Conservation (phyloP, 2,113 vertebrate species). For the Calidris pugnax region DNA sequence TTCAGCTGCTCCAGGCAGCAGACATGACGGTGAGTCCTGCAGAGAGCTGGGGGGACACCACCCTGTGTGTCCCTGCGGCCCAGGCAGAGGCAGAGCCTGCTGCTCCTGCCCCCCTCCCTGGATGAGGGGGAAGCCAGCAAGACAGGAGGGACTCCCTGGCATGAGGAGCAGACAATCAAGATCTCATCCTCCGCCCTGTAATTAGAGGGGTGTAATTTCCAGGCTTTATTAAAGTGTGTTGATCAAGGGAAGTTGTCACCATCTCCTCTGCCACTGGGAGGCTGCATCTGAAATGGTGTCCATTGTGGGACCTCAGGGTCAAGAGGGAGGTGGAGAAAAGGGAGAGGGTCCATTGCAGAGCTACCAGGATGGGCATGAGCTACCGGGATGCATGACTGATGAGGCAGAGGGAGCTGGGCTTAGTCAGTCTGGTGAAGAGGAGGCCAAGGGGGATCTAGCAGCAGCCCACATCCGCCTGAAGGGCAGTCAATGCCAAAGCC, state of each 20-base stretch:
- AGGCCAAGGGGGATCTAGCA: not conserved
- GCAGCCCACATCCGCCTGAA: not conserved
- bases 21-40: constrained; percentile 81
- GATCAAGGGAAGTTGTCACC: not conserved
- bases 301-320: not conserved
- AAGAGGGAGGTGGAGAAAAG: not conserved
- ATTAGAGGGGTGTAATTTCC: not conserved
- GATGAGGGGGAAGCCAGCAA: not conserved
- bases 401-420: not conserved
- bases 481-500: not conserved
- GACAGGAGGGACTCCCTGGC: too few relatives aligned
- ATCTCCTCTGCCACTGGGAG: not conserved
- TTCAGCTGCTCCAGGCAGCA: constrained; percentile 80
- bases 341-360: not conserved
- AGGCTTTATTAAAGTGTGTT: not conserved
- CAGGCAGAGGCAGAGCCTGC: not conserved
- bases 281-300: not conserved
- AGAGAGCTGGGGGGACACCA: too few relatives aligned
- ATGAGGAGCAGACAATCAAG: not conserved
- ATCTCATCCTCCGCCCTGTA: fast-evolving
- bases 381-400: not conserved
- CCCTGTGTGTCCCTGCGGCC: fast-evolving
- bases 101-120: not conserved
- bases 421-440: not conserved
- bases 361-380: not conserved